Percentiles rank a stretch among this genome's conserved stretches.
phyloP scores from a whole-genome alignment of 2,113 vertebrate genomes.

The Phasianus colchicus region DNA sequence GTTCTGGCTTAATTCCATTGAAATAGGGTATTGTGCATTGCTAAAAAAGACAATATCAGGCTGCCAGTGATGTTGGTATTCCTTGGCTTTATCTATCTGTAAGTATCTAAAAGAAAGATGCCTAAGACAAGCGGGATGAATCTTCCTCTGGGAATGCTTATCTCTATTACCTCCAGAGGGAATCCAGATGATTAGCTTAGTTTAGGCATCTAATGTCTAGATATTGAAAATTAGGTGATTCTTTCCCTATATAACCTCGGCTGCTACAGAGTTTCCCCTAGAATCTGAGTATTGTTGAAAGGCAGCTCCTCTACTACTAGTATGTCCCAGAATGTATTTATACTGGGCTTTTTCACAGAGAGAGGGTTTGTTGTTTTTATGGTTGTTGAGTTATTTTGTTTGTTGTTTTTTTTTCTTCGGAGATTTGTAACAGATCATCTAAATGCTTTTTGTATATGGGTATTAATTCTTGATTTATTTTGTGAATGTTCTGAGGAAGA shows the following conservation, averaged over 20 bases:
- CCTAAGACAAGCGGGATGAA: conserved; percentile 42
- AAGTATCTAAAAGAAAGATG: conserved; percentile 17
- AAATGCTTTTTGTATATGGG: conserved; percentile 39
- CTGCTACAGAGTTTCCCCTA: not conserved
- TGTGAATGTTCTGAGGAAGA: conserved; percentile 53
- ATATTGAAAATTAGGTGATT: conserved; percentile 17
- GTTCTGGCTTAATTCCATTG: not conserved
- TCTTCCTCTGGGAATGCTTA: conserved; percentile 34
- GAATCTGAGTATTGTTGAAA: not conserved
- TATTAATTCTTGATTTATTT: conserved; percentile 24
- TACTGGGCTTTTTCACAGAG: conserved; percentile 25
- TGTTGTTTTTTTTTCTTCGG: not conserved
- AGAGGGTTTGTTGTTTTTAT: not conserved
- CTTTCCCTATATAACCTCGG: not conserved
- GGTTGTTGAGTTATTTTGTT: not conserved
- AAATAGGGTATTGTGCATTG: not conserved
- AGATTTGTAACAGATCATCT: conserved; percentile 27
- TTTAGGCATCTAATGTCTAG: not conserved
- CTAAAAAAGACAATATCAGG: not conserved
- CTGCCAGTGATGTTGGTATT: not conserved
- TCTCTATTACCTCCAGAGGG: conserved; percentile 33
- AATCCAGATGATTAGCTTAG: conserved; percentile 52
- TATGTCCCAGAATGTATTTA: conserved; percentile 7
- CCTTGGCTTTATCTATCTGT: not conserved
- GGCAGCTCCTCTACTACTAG: not conserved